Evolutionary conservation across 2,113 vertebrate genomes (phyloP).

Genomic region (Hippotragus niger): DNA sequence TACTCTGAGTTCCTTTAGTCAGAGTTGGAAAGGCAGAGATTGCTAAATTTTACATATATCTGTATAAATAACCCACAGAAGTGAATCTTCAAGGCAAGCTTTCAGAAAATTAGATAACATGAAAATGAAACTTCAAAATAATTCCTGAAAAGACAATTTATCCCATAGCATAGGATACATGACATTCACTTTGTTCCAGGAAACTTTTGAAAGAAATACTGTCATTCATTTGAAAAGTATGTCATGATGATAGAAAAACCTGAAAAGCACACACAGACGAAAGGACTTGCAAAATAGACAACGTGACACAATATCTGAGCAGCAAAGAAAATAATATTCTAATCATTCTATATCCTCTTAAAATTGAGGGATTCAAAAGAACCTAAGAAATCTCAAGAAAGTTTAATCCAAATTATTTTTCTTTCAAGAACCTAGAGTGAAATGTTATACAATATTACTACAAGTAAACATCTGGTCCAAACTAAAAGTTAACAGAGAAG

Average conservation of each 20-base stretch:
- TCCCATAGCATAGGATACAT: neutral
- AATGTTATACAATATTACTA: neutral
- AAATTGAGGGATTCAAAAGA: neutral
- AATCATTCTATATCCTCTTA: neutral
- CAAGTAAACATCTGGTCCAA: neutral
- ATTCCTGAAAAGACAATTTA: conserved; percentile 17
- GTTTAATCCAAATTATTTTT: neutral
- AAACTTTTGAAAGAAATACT: conserved; percentile 11
- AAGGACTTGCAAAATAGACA: neutral
- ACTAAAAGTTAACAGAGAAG: neutral
- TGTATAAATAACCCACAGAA: neutral
- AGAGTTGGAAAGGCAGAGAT: neutral
- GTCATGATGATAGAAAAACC: neutral
- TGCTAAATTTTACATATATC: neutral
- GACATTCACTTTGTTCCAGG: neutral
- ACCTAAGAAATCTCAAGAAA: neutral
- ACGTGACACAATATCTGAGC: neutral
- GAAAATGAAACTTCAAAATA: conserved; percentile 31
- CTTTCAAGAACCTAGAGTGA: neutral
- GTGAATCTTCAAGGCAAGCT: conserved; percentile 34
- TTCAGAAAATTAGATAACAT: conserved; percentile 13
- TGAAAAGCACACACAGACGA: neutral
- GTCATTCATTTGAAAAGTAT: neutral
- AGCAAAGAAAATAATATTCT: neutral
- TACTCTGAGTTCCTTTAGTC: conserved; percentile 11